A percentile compares a stretch with the other conserved stretches of the same genome.
Conservation (phyloP, 2,113 vertebrate genomes). For the Crypturellus undulatus region DNA sequence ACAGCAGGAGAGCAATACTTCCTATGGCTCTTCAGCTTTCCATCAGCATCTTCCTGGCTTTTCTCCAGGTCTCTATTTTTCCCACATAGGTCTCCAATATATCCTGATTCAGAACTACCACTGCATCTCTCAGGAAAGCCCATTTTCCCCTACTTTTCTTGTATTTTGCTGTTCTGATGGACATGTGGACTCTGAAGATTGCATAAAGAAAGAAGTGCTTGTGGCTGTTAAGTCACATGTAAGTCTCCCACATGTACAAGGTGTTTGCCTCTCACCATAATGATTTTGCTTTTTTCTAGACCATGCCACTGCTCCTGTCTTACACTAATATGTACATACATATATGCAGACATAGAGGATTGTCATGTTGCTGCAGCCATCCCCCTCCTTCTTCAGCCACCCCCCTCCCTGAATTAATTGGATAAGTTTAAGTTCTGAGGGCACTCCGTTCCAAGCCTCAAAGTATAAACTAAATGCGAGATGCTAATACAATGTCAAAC, state of each 20-base stretch:
- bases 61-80: not conserved
- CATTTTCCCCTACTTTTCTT: not conserved
- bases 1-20: not conserved
- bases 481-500: not conserved
- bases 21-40: not conserved
- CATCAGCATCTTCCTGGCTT: not conserved
- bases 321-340: not conserved
- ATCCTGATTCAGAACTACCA: not conserved
- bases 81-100: not conserved
- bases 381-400: accelerated
- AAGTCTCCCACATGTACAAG: not conserved
- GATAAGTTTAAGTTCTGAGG: not conserved
- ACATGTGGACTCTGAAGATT: accelerated
- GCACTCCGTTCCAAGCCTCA: not conserved
- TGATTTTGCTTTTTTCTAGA: not conserved
- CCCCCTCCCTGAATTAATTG: not conserved
- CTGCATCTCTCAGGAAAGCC: not conserved
- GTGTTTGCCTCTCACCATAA: not conserved
- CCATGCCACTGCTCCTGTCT: not conserved
- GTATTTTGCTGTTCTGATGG: not conserved
- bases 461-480: not conserved
- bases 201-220: not conserved
- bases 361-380: not conserved
- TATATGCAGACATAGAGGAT: accelerated
- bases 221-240: not conserved